A percentile compares a stretch with the other conserved stretches of the same genome.
phyloP scores from a whole-genome alignment of 2,113 vertebrate genomes.

The Melanocharis versteri region DNA sequence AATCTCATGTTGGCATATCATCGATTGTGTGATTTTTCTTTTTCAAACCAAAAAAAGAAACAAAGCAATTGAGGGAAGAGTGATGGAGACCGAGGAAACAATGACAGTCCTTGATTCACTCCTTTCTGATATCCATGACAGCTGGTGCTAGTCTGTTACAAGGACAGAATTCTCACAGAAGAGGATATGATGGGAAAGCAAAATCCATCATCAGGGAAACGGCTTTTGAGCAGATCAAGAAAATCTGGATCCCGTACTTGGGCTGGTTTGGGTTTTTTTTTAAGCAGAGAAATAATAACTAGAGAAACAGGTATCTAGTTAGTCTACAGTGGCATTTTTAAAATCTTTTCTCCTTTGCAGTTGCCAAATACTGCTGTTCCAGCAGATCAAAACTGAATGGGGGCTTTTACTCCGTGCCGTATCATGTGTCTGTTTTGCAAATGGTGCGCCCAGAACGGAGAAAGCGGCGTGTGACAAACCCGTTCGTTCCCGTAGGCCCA shows the following conservation, averaged over 20 bases:
- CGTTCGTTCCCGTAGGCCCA: accelerated
- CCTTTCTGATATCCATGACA: not conserved
- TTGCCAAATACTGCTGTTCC: not conserved
- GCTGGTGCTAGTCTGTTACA: not conserved
- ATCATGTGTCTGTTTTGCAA: not conserved
- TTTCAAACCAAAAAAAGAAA: not conserved
- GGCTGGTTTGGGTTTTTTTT: not conserved
- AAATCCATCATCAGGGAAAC: not conserved
- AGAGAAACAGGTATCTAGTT: not conserved
- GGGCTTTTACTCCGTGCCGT: not conserved
- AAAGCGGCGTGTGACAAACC: not conserved
- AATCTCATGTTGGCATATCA: not conserved
- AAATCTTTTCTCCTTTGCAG: not conserved
- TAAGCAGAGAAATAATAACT: not conserved
- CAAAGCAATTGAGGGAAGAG: not conserved
- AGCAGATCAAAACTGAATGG: not conserved
- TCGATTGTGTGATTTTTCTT: not conserved
- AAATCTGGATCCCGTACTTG: not conserved
- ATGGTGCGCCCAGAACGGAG: not conserved
- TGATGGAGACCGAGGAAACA: not conserved
- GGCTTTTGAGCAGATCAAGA: not conserved
- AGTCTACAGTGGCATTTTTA: not conserved
- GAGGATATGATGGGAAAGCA: not conserved
- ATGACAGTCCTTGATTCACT: not conserved
- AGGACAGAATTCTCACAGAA: not conserved